A percentile compares a stretch with the other conserved stretches of the same genome.
Conservation (phyloP, 2,113 vertebrate species). For the Ochotona princeps region DNA sequence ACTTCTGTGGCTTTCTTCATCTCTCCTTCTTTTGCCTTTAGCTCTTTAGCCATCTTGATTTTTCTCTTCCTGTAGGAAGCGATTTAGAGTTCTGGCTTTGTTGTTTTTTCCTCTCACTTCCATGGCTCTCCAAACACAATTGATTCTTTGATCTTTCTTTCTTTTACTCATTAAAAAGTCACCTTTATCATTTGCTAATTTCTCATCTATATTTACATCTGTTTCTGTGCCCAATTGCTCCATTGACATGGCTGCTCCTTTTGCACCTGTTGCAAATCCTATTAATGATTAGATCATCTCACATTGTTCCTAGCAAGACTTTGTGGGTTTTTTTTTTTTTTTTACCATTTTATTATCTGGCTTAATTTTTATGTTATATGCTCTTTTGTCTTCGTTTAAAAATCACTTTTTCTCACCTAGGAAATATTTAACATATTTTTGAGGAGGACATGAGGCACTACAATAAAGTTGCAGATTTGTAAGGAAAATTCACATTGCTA, state of each 20-base stretch:
- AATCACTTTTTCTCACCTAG: neutral
- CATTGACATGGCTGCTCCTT: neutral
- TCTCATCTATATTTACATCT: neutral
- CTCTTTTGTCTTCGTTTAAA: neutral
- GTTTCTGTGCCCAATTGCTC: neutral
- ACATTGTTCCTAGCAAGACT: neutral
- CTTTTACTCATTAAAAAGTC: neutral
- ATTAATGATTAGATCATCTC: neutral
- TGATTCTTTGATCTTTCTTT: conserved; percentile 13
- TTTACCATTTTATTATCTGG: neutral
- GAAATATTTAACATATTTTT: neutral
- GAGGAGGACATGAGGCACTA: neutral
- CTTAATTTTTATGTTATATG: neutral
- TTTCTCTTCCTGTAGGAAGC: neutral
- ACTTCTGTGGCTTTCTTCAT: neutral
- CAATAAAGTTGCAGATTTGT: neutral
- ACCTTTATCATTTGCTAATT: neutral
- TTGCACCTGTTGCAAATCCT: conserved; percentile 2
- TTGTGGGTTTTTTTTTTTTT: neutral
- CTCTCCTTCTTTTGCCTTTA: neutral
- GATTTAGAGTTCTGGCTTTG: neutral
- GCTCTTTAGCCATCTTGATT: neutral
- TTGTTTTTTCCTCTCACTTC: neutral
- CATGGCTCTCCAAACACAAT: neutral
- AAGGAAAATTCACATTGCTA: neutral